Conservation (phyloP, 2,888 invertebrate species). For the Caenorhabditis doughertyi region DNA sequence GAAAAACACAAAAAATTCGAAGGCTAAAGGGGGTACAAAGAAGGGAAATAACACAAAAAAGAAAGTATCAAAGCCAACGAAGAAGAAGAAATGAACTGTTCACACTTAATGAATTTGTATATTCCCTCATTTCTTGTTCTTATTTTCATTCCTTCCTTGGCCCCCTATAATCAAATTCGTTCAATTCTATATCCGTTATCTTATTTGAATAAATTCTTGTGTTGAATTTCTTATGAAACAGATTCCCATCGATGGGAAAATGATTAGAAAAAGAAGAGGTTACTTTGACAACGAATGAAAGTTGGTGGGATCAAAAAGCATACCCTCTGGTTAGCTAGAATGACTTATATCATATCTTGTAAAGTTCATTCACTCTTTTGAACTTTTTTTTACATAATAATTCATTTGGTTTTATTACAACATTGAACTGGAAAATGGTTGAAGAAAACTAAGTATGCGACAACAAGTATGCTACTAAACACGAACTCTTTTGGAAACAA, state of each 20-base stretch:
- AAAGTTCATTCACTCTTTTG: neutral
- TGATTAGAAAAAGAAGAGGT: neutral
- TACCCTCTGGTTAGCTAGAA: neutral
- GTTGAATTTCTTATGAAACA: neutral
- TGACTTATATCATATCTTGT: neutral
- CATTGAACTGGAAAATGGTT: too few relatives aligned
- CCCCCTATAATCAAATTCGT: neutral
- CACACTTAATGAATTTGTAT: neutral
- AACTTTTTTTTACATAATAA: neutral
- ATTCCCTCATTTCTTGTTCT: neutral
- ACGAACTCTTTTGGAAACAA: too few relatives aligned
- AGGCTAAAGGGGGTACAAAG: slow-evolving; percentile 6
- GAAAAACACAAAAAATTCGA: slow-evolving; percentile 9
- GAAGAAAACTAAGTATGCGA: too few relatives aligned
- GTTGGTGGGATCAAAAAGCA: slow-evolving; percentile 1
- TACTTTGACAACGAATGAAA: slow-evolving; percentile 1
- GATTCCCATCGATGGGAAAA: slow-evolving; percentile 33
- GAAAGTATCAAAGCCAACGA: slow-evolving; percentile 17
- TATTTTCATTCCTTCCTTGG: neutral
- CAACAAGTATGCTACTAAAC: too few relatives aligned
- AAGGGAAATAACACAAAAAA: slow-evolving; percentile 18
- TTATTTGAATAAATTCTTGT: neutral
- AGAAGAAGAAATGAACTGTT: slow-evolving; percentile 33
- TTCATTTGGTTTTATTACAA: too few relatives aligned
- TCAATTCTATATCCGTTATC: neutral